These are phyloP conservation scores for Melanerpes aurifrons DNA, from an alignment of 2,113 vertebrate species.

Conservation along the genomic window DNA sequence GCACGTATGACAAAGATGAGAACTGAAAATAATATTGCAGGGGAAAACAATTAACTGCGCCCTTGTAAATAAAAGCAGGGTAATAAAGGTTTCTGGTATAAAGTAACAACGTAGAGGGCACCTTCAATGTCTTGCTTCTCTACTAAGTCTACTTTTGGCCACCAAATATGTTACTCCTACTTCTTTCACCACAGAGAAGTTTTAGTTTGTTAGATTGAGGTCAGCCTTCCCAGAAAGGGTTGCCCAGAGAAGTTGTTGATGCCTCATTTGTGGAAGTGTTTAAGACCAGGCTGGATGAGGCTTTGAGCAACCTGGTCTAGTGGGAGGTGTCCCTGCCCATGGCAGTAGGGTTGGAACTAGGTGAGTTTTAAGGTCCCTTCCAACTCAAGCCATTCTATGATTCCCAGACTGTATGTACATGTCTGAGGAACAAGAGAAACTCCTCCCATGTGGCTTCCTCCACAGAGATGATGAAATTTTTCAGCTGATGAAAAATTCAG, in stretches of 20 bases:
- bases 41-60: background rate
- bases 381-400: no score
- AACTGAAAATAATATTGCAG: background rate
- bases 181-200: background rate
- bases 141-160: background rate
- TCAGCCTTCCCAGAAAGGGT: background rate
- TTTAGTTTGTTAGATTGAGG: background rate
- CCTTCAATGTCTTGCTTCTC: background rate
- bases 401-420: background rate
- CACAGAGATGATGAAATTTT: background rate
- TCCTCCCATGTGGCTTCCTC: background rate
- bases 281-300: no score
- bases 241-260: no score
- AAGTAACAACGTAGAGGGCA: background rate
- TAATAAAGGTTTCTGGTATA: background rate
- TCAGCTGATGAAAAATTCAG: background rate
- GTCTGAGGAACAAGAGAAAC: background rate
- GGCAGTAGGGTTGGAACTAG: no score
- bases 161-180: background rate
- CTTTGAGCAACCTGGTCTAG: no score
- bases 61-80: background rate
- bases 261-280: no score
- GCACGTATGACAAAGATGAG: background rate
- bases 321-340: no score
- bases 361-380: no score